These are phyloP conservation scores for Odobenus rosmarus DNA, from an alignment of 2,113 vertebrate species.

Conservation along the genomic window DNA sequence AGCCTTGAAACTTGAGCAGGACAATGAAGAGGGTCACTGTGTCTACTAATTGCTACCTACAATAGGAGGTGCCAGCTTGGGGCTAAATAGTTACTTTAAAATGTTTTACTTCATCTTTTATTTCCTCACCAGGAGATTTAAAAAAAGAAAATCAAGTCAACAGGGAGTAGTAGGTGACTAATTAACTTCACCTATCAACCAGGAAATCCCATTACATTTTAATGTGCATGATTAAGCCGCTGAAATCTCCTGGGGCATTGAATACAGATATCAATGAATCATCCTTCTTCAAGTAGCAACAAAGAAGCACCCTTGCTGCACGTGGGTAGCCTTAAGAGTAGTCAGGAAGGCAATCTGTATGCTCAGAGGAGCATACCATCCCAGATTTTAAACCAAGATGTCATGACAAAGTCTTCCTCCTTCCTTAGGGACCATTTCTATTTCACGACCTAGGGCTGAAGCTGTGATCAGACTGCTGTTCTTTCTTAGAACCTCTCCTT, in stretches of 20 bases:
- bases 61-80: neutral
- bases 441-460: neutral
- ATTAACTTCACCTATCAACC: conserved; percentile 50
- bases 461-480: neutral
- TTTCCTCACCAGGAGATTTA: neutral
- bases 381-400: neutral
- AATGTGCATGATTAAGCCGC: conserved; percentile 49
- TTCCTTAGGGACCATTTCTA: neutral
- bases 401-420: neutral
- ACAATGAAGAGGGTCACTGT: neutral
- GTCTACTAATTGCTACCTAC: neutral
- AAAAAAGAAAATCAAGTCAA: conserved; percentile 13
- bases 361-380: neutral
- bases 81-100: neutral
- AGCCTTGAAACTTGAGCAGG: neutral
- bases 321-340: neutral
- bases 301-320: neutral
- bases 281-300: conserved; percentile 24
- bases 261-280: conserved; percentile 26
- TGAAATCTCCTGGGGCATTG: neutral
- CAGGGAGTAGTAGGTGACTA: conserved; percentile 34
- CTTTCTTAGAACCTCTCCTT: neutral
- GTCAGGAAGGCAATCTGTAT: neutral
- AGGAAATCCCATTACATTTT: conserved; percentile 59
- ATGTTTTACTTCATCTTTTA: conserved; percentile 54